A percentile compares a stretch with the other conserved stretches of the same genome.
Evolutionary conservation across 30 jellyfish, hydroid and myxozoan species (phyloP).

Genomic region (Hydractinia echinata): DNA sequence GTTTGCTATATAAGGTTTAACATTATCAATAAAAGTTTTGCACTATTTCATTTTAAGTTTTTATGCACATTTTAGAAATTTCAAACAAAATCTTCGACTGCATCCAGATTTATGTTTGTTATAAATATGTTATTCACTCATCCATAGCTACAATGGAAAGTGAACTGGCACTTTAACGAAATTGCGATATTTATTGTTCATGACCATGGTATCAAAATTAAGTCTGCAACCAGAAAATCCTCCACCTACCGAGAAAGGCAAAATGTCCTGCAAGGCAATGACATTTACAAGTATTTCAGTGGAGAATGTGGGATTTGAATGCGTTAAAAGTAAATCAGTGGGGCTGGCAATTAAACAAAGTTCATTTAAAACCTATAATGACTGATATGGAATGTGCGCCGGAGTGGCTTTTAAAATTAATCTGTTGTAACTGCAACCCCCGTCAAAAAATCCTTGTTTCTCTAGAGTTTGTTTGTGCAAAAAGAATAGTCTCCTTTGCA

Average conservation of each 20-base stretch:
- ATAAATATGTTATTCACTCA: no score
- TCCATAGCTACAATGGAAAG: background rate
- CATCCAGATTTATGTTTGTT: background rate
- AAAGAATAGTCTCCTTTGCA: conserved; percentile 9
- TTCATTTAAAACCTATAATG: conserved; percentile 4
- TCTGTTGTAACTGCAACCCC: conserved; percentile 27
- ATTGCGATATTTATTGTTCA: background rate
- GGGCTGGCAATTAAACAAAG: conserved; percentile 11
- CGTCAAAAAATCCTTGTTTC: conserved; percentile 11
- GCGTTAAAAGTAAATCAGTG: background rate
- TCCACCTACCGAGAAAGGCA: background rate
- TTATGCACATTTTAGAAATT: no score
- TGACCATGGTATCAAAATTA: background rate
- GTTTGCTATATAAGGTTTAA: conserved; percentile 7
- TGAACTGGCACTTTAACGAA: background rate
- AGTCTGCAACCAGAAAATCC: background rate
- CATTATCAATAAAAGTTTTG: no score
- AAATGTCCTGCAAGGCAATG: background rate
- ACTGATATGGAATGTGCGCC: conserved; percentile 22
- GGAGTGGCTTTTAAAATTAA: conserved; percentile 4
- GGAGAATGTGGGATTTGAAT: background rate
- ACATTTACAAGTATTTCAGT: background rate
- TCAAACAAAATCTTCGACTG: no score
- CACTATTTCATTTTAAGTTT: no score
- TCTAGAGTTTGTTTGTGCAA: conserved; percentile 6